phyloP scores from a whole-genome alignment of 1,140 invertebrate genomes.

The Mamestra configurata region DNA sequence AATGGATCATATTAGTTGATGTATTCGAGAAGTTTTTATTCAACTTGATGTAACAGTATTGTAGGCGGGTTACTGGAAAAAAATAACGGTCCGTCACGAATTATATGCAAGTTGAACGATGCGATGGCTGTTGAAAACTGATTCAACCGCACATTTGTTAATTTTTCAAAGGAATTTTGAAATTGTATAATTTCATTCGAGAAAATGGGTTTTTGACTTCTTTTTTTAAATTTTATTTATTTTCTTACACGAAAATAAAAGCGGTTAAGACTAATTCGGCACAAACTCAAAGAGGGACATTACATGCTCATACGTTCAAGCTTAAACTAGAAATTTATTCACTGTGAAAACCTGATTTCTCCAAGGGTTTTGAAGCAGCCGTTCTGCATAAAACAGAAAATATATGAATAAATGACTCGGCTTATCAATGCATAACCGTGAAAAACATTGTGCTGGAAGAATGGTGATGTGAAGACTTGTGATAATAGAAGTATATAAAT shows the following conservation, averaged over 20 bases:
- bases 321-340: neutral
- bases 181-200: too few species aligned
- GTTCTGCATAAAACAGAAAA: constrained; percentile 26
- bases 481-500: too few species aligned
- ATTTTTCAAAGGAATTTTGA: too few species aligned
- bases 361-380: neutral
- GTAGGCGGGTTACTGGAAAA: too few species aligned
- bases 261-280: too few species aligned
- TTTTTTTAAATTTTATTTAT: neutral
- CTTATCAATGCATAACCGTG: constrained; percentile 19
- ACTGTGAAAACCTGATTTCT: constrained; percentile 8
- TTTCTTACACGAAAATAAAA: too few species aligned
- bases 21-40: neutral
- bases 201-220: too few species aligned
- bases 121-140: too few species aligned
- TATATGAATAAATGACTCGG: constrained; percentile 4
- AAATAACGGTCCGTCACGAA: too few species aligned
- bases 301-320: neutral
- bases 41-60: neutral
- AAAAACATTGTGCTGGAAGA: neutral
- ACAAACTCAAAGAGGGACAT: neutral
- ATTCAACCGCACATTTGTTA: too few species aligned
- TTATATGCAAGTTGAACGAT: too few species aligned
- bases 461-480: too few species aligned
- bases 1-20: neutral